phyloP scores from a whole-genome alignment of 2,888 invertebrate genomes.

The Drosophila histrio region DNA sequence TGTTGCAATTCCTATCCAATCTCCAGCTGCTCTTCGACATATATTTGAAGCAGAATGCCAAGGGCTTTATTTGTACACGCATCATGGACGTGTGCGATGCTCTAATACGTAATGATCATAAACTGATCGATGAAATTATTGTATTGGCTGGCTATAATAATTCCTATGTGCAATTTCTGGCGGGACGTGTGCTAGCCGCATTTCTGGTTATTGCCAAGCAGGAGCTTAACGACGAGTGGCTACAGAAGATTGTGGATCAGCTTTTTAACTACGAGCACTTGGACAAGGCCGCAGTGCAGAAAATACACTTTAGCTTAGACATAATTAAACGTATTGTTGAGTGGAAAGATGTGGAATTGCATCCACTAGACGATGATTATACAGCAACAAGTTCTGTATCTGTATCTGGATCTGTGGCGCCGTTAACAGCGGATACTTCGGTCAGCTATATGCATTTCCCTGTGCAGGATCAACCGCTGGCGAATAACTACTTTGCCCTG shows the following conservation, averaged over 20 bases:
- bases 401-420: conserved; percentile 11
- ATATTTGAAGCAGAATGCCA: conserved; percentile 92
- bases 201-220: conserved; percentile 93
- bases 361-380: conserved; percentile 90
- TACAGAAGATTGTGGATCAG: conserved; percentile 91
- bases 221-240: conserved; percentile 91
- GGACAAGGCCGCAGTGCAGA: conserved; percentile 88
- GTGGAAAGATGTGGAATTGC: conserved; percentile 93
- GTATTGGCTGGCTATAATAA: conserved; percentile 91
- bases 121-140: conserved; percentile 93
- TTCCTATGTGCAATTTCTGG: conserved; percentile 92
- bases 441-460: conserved; percentile 76
- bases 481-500: conserved; percentile 83
- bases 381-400: conserved; percentile 15
- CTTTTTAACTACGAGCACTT: conserved; percentile 87
- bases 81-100: conserved; percentile 92
- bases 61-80: conserved; percentile 92
- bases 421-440: conserved; percentile 41
- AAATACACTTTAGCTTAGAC: conserved; percentile 93
- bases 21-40: conserved; percentile 93
- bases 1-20: conserved; percentile 92
- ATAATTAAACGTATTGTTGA: conserved; percentile 94
- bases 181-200: conserved; percentile 91
- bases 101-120: conserved; percentile 91
- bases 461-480: conserved; percentile 77